A percentile compares a stretch with the other conserved stretches of the same genome.
Conservation (phyloP, 2,113 vertebrate species). For the Theristicus caerulescens region DNA sequence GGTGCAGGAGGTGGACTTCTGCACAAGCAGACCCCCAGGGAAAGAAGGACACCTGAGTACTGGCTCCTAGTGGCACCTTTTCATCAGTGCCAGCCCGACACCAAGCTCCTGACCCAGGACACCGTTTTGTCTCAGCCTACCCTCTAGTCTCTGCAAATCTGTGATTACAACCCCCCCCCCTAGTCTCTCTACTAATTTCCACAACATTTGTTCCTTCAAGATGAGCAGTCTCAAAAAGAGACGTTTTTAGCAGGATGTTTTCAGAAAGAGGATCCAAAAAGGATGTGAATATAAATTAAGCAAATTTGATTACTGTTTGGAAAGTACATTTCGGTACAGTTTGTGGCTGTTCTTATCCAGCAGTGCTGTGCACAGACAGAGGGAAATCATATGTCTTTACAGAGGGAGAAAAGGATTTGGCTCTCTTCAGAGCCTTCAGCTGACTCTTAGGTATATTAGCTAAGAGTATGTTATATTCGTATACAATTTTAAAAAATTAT, state of each 20-base stretch:
- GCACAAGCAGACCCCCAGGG: neutral
- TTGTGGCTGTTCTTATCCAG: neutral
- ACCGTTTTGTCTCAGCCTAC: neutral
- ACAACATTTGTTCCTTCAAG: neutral
- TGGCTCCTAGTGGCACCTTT: neutral
- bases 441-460: neutral
- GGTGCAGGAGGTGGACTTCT: neutral
- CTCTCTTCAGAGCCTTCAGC: neutral
- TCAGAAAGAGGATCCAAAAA: neutral
- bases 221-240: accelerated
- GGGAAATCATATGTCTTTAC: neutral
- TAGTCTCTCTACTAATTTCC: neutral
- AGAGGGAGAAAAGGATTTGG: neutral
- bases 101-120: neutral
- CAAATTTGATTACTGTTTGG: conserved; percentile 2
- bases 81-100: neutral
- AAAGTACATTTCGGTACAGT: neutral
- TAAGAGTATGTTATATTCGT: neutral
- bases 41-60: neutral
- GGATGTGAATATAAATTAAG: neutral
- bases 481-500: neutral
- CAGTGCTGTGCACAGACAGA: neutral
- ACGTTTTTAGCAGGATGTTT: neutral
- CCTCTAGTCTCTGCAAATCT: neutral
- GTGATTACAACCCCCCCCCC: neutral